Percentiles rank a stretch among this genome's conserved stretches.
phyloP scores from a whole-genome alignment of 92 coral and sea anemone species.

The Porites lobata region DNA sequence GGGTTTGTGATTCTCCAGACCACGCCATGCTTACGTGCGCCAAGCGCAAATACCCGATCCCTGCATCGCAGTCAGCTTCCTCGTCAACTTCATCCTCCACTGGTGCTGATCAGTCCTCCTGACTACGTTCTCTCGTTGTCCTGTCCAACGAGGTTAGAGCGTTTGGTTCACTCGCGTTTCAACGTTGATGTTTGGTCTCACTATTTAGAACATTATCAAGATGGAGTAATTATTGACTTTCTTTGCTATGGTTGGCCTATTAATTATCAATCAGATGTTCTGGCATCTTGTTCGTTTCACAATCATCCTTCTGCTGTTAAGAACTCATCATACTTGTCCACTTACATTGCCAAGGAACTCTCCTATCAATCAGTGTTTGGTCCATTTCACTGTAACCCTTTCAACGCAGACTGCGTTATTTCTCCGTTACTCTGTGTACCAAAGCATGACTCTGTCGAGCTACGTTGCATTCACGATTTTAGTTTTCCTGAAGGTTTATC shows the following conservation, averaged over 20 bases:
- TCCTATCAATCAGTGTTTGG: constrained; percentile 41
- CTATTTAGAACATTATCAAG: constrained; percentile 58
- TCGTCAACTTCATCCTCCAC: neutral
- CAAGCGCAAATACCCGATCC: constrained; percentile 38
- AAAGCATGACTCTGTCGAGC: constrained; percentile 46
- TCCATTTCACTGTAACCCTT: constrained; percentile 46
- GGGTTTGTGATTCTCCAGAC: constrained; percentile 42
- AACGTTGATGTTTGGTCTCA: constrained; percentile 26
- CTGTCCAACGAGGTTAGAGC: constrained; percentile 34
- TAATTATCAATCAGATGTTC: constrained; percentile 3
- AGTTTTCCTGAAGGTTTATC: constrained; percentile 50
- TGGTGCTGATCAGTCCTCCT: neutral
- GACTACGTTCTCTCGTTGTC: constrained; percentile 2
- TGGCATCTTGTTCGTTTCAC: neutral
- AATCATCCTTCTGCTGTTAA: constrained; percentile 55
- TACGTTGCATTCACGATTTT: neutral
- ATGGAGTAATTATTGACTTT: constrained; percentile 37
- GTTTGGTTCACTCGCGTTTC: constrained; percentile 11
- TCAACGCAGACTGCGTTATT: constrained; percentile 48
- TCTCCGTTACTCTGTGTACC: constrained; percentile 61
- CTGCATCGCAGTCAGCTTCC: neutral
- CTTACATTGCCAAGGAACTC: constrained; percentile 7
- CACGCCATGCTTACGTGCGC: constrained; percentile 49
- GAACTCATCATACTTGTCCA: neutral
- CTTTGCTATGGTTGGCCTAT: constrained; percentile 62